Conservation (phyloP, 2,888 invertebrate species). For the Clivina fossor region DNA sequence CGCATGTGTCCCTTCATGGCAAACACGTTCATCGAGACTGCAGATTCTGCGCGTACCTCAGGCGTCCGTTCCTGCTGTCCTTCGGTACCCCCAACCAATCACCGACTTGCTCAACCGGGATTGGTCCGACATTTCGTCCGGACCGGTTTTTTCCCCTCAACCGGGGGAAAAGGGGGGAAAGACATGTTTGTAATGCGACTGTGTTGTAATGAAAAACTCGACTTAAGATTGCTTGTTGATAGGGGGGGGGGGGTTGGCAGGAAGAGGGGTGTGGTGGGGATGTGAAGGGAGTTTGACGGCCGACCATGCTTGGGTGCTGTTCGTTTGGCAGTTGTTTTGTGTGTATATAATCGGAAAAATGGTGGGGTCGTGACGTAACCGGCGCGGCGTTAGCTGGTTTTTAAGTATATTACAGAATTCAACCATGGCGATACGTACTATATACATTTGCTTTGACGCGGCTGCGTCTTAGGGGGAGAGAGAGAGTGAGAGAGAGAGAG, state of each 20-base stretch:
- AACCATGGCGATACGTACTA: slow-evolving; percentile 17
- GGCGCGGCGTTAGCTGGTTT: no score
- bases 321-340: no score
- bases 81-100: slow-evolving; percentile 23
- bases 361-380: no score
- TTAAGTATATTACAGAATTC: neutral
- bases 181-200: slow-evolving; percentile 13
- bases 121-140: slow-evolving; percentile 2
- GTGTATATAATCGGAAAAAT: no score
- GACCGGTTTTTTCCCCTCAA: no score
- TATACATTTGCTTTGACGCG: no score
- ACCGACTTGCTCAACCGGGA: neutral
- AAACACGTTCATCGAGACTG: slow-evolving; percentile 24
- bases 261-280: slow-evolving; percentile 14
- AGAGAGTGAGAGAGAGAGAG: neutral
- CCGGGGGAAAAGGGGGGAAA: neutral
- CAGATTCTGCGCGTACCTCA: slow-evolving; percentile 28
- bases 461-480: no score
- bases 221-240: neutral
- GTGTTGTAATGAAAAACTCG: slow-evolving; percentile 23
- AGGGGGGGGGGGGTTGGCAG: neutral
- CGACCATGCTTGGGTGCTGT: slow-evolving; percentile 20
- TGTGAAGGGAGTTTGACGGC: slow-evolving; percentile 20
- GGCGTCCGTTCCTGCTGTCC: slow-evolving; percentile 18
- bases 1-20: slow-evolving; percentile 25